These are phyloP conservation scores for Hypomecis atomaria DNA, from an alignment of 2,888 invertebrate species.

Conservation along the genomic window DNA sequence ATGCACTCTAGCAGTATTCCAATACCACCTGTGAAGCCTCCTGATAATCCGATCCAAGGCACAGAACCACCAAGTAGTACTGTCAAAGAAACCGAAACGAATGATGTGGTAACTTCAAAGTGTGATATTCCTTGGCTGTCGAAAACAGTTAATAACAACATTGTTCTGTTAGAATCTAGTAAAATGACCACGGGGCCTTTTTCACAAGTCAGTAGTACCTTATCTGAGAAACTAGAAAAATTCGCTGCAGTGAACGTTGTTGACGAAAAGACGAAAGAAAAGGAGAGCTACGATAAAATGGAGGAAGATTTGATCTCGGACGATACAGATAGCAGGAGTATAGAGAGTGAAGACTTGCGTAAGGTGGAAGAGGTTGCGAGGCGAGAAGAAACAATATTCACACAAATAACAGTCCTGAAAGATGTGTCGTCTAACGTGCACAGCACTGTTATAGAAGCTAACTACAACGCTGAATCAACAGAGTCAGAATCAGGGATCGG, in stretches of 20 bases:
- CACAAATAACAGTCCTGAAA: constrained; percentile 78
- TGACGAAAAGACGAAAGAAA: constrained; percentile 33
- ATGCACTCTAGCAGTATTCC: constrained; percentile 78
- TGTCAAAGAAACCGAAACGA: constrained; percentile 70
- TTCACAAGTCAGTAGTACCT: constrained; percentile 72
- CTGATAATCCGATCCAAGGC: constrained; percentile 79
- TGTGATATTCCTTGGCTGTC: constrained; percentile 81
- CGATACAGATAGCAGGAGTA: constrained; percentile 39
- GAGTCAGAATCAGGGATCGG: constrained; percentile 80
- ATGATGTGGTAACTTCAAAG: constrained; percentile 63
- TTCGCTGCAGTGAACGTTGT: constrained; percentile 49
- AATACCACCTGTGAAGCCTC: constrained; percentile 77
- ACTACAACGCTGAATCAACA: constrained; percentile 72
- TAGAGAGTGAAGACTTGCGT: constrained; percentile 53
- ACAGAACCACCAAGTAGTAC: constrained; percentile 80
- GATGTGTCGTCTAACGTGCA: constrained; percentile 78
- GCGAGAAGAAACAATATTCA: constrained; percentile 76
- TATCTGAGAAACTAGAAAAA: constrained; percentile 67
- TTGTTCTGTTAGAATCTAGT: constrained; percentile 69
- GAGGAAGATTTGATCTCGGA: constrained; percentile 49
- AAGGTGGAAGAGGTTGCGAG: constrained; percentile 72
- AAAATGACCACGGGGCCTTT: constrained; percentile 74
- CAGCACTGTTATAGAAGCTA: constrained; percentile 75
- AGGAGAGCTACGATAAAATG: constrained; percentile 39
- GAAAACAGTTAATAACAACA: constrained; percentile 79